These are phyloP conservation scores for Nibea coibor DNA, from an alignment of 2,113 vertebrate species.

Conservation along the genomic window DNA sequence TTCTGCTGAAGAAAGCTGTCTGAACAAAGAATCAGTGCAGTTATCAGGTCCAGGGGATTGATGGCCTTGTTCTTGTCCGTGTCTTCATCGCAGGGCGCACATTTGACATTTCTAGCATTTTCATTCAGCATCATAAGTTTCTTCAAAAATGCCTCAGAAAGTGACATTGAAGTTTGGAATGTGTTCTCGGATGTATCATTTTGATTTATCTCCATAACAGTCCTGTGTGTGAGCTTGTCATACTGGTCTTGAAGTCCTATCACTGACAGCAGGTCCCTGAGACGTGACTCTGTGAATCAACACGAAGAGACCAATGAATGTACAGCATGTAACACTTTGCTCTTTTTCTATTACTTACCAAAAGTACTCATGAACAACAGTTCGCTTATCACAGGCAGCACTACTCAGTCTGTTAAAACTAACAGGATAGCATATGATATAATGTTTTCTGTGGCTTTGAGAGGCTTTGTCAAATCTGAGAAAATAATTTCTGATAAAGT, in stretches of 20 bases:
- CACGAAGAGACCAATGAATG: background rate
- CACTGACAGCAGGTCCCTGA: constrained; percentile 26
- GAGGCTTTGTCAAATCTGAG: background rate
- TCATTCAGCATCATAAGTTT: constrained; percentile 55
- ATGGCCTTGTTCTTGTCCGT: constrained; percentile 26
- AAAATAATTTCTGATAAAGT: background rate
- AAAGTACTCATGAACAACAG: background rate
- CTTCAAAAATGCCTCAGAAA: constrained; percentile 51
- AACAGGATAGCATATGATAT: background rate
- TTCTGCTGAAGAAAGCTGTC: constrained; percentile 78
- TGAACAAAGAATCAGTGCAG: constrained; percentile 80
- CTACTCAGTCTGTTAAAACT: background rate
- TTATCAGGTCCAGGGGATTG: constrained; percentile 81
- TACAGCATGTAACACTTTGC: background rate
- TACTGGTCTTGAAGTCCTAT: constrained; percentile 46
- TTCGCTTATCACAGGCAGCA: background rate
- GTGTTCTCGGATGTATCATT: constrained; percentile 13
- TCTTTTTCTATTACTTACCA: background rate
- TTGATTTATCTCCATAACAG: constrained; percentile 49
- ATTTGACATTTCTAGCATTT: constrained; percentile 53
- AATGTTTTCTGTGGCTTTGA: background rate
- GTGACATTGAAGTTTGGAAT: constrained; percentile 17
- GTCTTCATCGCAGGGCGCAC: background rate
- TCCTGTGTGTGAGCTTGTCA: constrained; percentile 50
- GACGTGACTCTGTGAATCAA: constrained; percentile 48